Conservation (phyloP, 2,113 vertebrate species). For the Chitala chitala region DNA sequence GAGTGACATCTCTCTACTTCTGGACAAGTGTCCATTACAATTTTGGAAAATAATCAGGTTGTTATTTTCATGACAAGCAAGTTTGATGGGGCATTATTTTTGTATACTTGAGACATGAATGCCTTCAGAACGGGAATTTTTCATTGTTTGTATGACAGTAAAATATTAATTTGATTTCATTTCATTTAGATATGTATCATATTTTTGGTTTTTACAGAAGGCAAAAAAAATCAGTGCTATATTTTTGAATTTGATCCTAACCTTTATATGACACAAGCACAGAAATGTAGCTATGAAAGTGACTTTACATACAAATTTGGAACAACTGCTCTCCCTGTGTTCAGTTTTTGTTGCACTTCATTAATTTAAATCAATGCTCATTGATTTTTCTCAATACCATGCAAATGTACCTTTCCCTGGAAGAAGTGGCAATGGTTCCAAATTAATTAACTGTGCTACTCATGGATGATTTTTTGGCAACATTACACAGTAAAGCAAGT, state of each 20-base stretch:
- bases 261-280: background rate
- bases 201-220: background rate
- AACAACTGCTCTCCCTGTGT: constrained; percentile 32
- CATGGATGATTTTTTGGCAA: background rate
- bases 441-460: constrained; percentile 46
- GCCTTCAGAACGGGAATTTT: no score
- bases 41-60: no score
- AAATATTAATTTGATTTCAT: background rate
- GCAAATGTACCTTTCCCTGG: constrained; percentile 37
- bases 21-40: no score
- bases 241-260: background rate
- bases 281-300: background rate
- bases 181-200: background rate
- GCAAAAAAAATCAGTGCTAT: background rate
- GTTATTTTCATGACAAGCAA: no score
- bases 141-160: no score
- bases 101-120: no score
- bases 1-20: no score
- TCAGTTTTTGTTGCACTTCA: constrained; percentile 43
- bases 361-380: constrained; percentile 60
- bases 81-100: no score
- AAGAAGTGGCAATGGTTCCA: constrained; percentile 42
- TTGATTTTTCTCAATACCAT: constrained; percentile 53
- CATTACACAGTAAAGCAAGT: background rate
- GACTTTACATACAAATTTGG: background rate